phyloP scores from a whole-genome alignment of 2,113 vertebrate genomes.

The Dipodomys ordii region DNA sequence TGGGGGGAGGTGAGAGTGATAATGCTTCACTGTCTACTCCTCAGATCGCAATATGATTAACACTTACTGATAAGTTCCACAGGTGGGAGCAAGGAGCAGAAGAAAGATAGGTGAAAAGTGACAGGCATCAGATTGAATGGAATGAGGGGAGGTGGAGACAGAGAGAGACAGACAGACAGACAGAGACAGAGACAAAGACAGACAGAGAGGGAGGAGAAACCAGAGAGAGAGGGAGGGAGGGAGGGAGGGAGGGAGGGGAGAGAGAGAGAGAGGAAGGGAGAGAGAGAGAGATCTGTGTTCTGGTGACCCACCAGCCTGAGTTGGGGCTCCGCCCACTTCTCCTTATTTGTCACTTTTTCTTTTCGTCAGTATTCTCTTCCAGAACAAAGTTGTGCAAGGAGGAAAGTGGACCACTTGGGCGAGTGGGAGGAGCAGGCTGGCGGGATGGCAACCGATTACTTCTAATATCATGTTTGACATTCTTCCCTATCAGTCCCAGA shows the following conservation, averaged over 20 bases:
- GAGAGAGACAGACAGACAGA: background rate
- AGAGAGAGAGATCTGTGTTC: background rate
- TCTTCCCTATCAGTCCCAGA: background rate
- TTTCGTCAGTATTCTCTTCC: background rate
- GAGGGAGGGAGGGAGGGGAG: background rate
- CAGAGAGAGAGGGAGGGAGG: background rate
- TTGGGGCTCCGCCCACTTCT: conserved; percentile 53
- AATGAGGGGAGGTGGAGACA: background rate
- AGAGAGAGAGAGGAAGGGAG: too few relatives aligned
- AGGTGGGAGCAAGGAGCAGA: background rate
- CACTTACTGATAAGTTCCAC: background rate
- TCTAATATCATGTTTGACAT: background rate
- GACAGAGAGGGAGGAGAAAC: too few relatives aligned
- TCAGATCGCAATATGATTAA: conserved; percentile 21
- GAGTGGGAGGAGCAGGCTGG: background rate
- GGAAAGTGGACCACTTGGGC: background rate
- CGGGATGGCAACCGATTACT: conserved; percentile 17
- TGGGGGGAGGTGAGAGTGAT: accelerated
- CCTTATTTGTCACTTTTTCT: conserved; percentile 38
- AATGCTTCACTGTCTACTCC: background rate
- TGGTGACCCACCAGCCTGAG: background rate
- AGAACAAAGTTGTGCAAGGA: conserved; percentile 42
- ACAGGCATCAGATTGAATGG: background rate
- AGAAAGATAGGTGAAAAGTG: background rate
- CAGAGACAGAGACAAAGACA: too few relatives aligned